A percentile compares a stretch with the other conserved stretches of the same genome.
These are phyloP conservation scores for Apolygus lucorum DNA, from an alignment of 1,140 invertebrate species.

Conservation along the genomic window DNA sequence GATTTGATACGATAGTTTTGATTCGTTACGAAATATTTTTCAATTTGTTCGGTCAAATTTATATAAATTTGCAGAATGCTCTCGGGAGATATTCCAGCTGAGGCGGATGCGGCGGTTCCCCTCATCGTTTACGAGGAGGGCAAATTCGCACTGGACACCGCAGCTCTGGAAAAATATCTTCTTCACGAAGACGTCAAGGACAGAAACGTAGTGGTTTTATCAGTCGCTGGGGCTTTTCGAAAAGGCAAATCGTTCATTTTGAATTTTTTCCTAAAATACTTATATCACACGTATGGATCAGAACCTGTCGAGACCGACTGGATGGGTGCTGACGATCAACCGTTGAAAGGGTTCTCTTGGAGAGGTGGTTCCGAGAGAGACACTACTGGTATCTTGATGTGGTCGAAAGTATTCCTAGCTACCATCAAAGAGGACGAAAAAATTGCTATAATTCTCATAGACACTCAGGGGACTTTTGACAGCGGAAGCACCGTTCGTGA, in stretches of 20 bases:
- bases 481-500: constrained; percentile 89
- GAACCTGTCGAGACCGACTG: constrained; percentile 41
- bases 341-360: constrained; percentile 80
- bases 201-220: constrained; percentile 78
- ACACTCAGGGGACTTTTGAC: constrained; percentile 95
- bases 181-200: constrained; percentile 64
- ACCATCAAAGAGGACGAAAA: constrained; percentile 57
- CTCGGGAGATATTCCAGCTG: background rate
- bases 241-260: constrained; percentile 91
- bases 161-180: constrained; percentile 70
- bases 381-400: constrained; percentile 87
- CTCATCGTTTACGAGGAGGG: constrained; percentile 77
- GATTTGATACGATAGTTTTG: background rate
- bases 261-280: constrained; percentile 84
- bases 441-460: constrained; percentile 80
- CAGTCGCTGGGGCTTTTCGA: constrained; percentile 85
- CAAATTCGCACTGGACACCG: constrained; percentile 82
- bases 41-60: background rate
- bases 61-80: no score
- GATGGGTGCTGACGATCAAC: constrained; percentile 57
- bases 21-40: background rate
- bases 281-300: constrained; percentile 48
- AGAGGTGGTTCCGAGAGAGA: constrained; percentile 84
- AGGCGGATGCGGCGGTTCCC: background rate
- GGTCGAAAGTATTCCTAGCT: constrained; percentile 83